Conservation (phyloP, 2,888 invertebrate species). For the Drosophila anceps region DNA sequence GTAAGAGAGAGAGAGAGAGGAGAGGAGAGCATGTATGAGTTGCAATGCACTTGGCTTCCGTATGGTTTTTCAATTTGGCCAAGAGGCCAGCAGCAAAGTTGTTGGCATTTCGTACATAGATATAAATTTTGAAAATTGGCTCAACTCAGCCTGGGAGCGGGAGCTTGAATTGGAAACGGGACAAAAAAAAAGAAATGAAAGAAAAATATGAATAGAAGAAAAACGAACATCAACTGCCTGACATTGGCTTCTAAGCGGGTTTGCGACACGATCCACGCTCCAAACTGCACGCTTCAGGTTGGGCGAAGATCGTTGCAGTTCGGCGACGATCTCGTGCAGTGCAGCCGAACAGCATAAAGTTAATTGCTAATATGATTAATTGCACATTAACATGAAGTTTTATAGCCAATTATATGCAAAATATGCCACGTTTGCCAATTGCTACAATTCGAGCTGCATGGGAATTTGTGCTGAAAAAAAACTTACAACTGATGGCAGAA, state of each 20-base stretch:
- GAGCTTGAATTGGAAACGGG: constrained; percentile 48
- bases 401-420: constrained; percentile 83
- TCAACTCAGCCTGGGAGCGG: constrained; percentile 59
- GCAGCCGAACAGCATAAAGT: constrained; percentile 77
- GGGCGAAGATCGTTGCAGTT: constrained; percentile 52
- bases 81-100: constrained; percentile 53
- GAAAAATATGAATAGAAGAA: neutral
- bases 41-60: constrained; percentile 43
- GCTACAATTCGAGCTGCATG: constrained; percentile 58
- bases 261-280: constrained; percentile 67
- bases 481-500: neutral
- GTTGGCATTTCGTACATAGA: constrained; percentile 71
- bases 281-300: constrained; percentile 3
- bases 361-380: constrained; percentile 84
- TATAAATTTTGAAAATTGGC: constrained; percentile 78
- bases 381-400: constrained; percentile 84
- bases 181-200: constrained; percentile 17
- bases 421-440: constrained; percentile 72
- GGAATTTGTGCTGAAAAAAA: constrained; percentile 39
- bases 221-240: constrained; percentile 28
- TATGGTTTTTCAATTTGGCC: constrained; percentile 57
- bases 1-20: neutral
- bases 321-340: constrained; percentile 79
- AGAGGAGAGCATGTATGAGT: neutral
- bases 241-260: constrained; percentile 62